phyloP scores from a whole-genome alignment of 2,888 invertebrate species.

The Plebejus argus region DNA sequence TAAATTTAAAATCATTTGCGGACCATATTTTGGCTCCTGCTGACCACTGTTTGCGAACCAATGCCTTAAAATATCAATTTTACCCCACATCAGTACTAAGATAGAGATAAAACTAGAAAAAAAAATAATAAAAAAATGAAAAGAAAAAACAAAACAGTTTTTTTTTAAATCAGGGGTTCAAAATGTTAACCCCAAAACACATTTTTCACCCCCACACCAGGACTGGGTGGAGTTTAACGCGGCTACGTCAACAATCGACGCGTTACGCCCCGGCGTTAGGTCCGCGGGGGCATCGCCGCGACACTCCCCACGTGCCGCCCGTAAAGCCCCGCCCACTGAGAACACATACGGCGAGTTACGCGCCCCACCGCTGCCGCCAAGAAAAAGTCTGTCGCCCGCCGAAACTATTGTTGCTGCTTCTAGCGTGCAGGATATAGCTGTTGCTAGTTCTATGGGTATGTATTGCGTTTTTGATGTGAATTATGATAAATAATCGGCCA shows the following conservation, averaged over 20 bases:
- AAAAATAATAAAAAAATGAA: no score
- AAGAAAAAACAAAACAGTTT: no score
- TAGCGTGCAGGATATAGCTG: conserved; percentile 70
- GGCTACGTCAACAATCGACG: conserved; percentile 82
- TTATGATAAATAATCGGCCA: no score
- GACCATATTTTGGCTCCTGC: no score
- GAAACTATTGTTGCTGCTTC: conserved; percentile 63
- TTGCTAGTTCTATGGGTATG: conserved; percentile 54
- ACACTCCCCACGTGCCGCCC: conserved; percentile 64
- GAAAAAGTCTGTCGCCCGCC: conserved; percentile 78
- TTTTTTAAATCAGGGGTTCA: no score
- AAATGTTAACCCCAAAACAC: no score
- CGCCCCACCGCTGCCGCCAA: conserved; percentile 79
- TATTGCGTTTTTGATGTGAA: neutral
- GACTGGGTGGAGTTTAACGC: conserved; percentile 84
- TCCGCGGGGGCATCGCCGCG: conserved; percentile 82
- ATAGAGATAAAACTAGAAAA: no score
- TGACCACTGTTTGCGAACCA: no score
- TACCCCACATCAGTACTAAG: no score
- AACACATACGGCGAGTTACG: conserved; percentile 71
- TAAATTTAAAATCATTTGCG: no score
- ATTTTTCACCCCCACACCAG: conserved; percentile 53
- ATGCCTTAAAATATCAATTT: no score
- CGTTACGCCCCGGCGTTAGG: conserved; percentile 70
- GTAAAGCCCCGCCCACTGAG: conserved; percentile 56